Evolutionary conservation across 2,888 invertebrate genomes (phyloP), one percentile per base, ranked within the genome.

Genomic region (Osmoderma eremita): DNA sequence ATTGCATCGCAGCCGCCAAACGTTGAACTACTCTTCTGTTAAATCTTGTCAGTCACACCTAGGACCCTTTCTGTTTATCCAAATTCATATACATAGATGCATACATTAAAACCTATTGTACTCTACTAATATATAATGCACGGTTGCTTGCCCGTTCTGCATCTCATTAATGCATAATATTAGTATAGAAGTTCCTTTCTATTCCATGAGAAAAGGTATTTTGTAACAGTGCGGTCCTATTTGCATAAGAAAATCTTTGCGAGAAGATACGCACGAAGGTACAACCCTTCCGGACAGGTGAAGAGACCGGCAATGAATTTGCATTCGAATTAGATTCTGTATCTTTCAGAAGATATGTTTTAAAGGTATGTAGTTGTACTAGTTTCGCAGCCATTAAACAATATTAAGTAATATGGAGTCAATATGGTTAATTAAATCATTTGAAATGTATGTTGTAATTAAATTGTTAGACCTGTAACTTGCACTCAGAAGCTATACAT

Each of bases 31-130:
- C 76, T 77, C 75, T 75, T 76, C 77, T 68, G 70, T 69, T 72
- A 79, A 81, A 81, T 82, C 81, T 79, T 79, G 79, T 82, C 80
- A 77, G 82, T 82, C 82, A 82, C 82, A 82, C 82, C 78, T 81
- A 61, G 77, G 75, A 79, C 80, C 82, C 81, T 80, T 78, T 70
- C 75, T 79, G 79, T 80, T 79, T 80, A 78, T 78, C 71, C 75
- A 73, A 70, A 72, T 71, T 73, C 72, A 73, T 75, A 76, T 53
- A 53, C 53, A 39, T 61, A 61, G 45, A 61, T 74, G 73, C 76
- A 76, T 74, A 74, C 69, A 68, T 74, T 74, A 72, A 71, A 71
- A 71, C 18, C 58, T 45, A 61, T 61, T 61, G 45, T 61, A 61
- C 17, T 45, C 30, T 45, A 30, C 45, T 48, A 61, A 61, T 61